These are phyloP conservation scores for Neolamprologus caudopunctatus DNA, from an alignment of 2,113 vertebrate genomes.

Conservation along the genomic window DNA sequence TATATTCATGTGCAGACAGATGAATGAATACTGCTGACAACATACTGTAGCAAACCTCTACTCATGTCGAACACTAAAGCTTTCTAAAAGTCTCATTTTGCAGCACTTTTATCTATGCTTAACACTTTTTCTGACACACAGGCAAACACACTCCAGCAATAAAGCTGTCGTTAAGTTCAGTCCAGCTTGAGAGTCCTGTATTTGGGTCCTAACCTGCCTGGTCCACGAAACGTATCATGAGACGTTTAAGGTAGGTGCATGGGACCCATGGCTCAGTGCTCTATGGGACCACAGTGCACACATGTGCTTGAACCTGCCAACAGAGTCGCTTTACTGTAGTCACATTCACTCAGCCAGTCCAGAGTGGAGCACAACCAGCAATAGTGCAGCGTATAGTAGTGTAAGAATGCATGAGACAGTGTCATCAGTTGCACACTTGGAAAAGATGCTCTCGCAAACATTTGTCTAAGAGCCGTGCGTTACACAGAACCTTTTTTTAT, in stretches of 20 bases:
- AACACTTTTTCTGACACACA: background rate
- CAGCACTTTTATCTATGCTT: background rate
- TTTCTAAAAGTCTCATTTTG: background rate
- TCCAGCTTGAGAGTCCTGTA: rapidly evolving
- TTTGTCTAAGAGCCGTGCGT: rapidly evolving
- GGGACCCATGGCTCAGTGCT: background rate
- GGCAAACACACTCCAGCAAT: background rate
- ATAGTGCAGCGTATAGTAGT: rapidly evolving
- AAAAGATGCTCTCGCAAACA: rapidly evolving
- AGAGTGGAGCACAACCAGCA: background rate
- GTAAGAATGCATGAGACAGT: background rate
- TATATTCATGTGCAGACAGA: background rate
- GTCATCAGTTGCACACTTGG: background rate
- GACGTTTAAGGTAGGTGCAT: background rate
- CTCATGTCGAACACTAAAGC: background rate
- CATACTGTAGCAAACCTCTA: background rate
- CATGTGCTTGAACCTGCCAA: background rate
- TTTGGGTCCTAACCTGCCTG: background rate
- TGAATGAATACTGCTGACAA: rapidly evolving
- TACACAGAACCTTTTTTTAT: background rate
- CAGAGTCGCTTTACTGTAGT: background rate
- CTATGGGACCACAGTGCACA: background rate
- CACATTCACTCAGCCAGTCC: background rate
- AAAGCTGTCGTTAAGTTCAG: background rate
- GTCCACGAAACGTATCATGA: background rate